A percentile compares a stretch with the other conserved stretches of the same genome.
phyloP scores from a whole-genome alignment of 2,888 invertebrate genomes.

The Eupithecia exiguata region DNA sequence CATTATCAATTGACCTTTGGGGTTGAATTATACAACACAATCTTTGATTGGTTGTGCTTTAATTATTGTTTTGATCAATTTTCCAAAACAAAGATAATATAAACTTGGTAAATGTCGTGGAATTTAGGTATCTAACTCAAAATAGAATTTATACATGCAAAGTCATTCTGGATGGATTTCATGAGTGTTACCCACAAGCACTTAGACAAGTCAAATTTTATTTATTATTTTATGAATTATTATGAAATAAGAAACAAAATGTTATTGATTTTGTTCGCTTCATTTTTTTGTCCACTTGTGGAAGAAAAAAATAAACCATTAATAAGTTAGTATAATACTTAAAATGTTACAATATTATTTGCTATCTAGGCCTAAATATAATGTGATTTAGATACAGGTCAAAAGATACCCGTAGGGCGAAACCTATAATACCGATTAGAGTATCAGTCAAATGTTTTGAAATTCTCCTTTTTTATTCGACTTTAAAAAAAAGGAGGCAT shows the following conservation, averaged over 20 bases:
- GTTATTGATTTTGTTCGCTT: too few species aligned
- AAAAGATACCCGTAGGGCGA: conserved; percentile 16
- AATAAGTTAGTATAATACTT: too few species aligned
- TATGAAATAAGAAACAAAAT: too few species aligned
- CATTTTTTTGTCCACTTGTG: too few species aligned
- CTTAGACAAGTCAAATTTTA: too few species aligned
- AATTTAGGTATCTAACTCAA: background rate
- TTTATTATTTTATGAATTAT: too few species aligned
- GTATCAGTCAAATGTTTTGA: conserved; percentile 8
- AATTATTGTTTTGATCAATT: background rate
- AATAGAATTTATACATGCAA: background rate
- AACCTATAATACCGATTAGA: conserved; percentile 5
- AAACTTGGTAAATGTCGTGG: background rate
- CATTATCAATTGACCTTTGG: background rate
- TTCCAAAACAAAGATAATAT: background rate
- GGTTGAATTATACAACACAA: background rate
- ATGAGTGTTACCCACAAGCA: too few species aligned
- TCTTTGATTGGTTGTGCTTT: background rate
- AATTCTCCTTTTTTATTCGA: background rate
- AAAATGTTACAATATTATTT: too few species aligned
- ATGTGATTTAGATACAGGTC: too few species aligned
- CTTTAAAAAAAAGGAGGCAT: too few species aligned
- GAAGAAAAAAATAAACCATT: too few species aligned
- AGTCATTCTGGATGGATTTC: background rate
- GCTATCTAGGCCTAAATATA: too few species aligned